A percentile compares a stretch with the other conserved stretches of the same genome.
phyloP scores from a whole-genome alignment of 2,888 invertebrate species.

The Epistrophe eligans region DNA sequence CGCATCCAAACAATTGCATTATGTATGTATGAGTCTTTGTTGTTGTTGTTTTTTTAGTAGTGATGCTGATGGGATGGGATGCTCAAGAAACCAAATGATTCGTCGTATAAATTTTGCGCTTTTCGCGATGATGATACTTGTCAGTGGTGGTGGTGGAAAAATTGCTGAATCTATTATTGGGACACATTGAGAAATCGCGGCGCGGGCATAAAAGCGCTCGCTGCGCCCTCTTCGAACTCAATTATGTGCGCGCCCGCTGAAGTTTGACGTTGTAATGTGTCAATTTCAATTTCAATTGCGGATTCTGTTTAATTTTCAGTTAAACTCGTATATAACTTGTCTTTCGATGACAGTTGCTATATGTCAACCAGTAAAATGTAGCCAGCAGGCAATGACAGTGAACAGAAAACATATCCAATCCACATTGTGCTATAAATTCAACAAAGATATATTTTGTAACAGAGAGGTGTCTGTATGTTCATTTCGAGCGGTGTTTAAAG shows the following conservation, averaged over 20 bases:
- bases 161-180: slow-evolving; percentile 72
- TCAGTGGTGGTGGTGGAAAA: slow-evolving; percentile 58
- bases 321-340: slow-evolving; percentile 72
- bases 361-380: slow-evolving; percentile 31
- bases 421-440: slow-evolving; percentile 31
- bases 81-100: slow-evolving; percentile 59
- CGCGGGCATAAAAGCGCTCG: slow-evolving; percentile 45
- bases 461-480: slow-evolving; percentile 23
- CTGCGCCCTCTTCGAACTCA: slow-evolving; percentile 60
- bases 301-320: slow-evolving; percentile 69
- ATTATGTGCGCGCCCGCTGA: slow-evolving; percentile 63
- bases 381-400: slow-evolving; percentile 15
- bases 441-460: not conserved
- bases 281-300: slow-evolving; percentile 75
- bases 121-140: slow-evolving; percentile 7
- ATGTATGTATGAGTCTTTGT: slow-evolving; percentile 44
- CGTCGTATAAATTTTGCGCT: slow-evolving; percentile 73
- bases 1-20: slow-evolving; percentile 39
- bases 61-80: not conserved
- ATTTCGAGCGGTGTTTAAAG: not conserved
- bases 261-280: slow-evolving; percentile 74
- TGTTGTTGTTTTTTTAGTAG: not conserved
- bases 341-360: slow-evolving; percentile 69
- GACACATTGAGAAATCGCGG: slow-evolving; percentile 54
- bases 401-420: slow-evolving; percentile 23